These are phyloP conservation scores for Actenoides hombroni DNA, from an alignment of 2,113 vertebrate genomes.

Conservation along the genomic window DNA sequence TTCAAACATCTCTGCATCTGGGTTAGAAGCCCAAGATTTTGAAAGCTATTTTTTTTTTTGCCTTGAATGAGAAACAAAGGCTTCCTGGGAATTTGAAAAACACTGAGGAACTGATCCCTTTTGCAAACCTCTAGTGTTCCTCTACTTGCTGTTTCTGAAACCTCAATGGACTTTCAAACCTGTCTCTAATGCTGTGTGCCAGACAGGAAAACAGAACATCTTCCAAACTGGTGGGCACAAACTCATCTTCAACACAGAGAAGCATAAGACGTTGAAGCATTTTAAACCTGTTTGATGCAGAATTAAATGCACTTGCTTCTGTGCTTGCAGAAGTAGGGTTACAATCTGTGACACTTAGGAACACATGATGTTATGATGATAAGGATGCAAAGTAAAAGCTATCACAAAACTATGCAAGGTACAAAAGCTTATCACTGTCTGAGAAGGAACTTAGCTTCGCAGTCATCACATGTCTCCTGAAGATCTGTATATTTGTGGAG, in stretches of 20 bases:
- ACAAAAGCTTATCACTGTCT: background rate
- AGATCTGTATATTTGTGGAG: background rate
- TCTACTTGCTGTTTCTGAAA: background rate
- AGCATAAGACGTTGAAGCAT: background rate
- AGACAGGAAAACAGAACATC: background rate
- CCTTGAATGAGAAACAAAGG: background rate
- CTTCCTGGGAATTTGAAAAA: background rate
- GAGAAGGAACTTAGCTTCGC: background rate
- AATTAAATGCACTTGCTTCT: background rate
- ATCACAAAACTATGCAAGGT: background rate
- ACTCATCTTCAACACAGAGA: background rate
- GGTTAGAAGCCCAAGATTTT: background rate
- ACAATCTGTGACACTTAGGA: background rate
- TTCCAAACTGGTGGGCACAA: background rate
- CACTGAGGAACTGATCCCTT: background rate
- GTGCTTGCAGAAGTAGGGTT: background rate
- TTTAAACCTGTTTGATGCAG: background rate
- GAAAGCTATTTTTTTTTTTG: background rate
- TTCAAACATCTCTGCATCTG: background rate
- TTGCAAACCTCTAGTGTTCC: background rate
- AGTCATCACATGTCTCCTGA: background rate
- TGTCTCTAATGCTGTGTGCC: rapidly evolving
- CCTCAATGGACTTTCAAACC: background rate
- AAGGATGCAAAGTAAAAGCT: background rate
- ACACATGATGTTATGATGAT: background rate